Base-by-base conservation (phyloP, 2,113 vertebrate species). In the Pyxicephalus adspersus region DNA sequence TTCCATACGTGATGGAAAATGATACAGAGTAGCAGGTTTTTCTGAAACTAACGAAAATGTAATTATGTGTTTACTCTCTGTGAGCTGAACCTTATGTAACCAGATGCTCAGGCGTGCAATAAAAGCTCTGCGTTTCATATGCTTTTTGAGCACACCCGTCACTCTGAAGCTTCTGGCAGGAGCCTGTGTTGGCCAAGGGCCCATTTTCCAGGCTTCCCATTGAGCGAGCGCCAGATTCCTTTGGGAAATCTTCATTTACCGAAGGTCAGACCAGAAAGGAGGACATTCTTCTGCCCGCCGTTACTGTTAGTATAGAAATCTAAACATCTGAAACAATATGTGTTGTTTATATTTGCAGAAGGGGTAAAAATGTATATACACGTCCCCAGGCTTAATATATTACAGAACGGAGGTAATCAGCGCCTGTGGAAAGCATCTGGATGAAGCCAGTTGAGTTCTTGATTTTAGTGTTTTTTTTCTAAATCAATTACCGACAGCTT, bases 181-280 rank as follows among this genome's bases (percentile, higher is more conserved):
- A 86, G 86, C 58, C 86, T 74, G 70, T n/a, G 50, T 74, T 90
- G 89, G 89, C 86, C 64, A 67, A 71, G 81, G 83, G 85, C 86
- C 88, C 67, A 77, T 85, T 92, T 92, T 93, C 84, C 85, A 86
- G 72, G 89, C 78, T 87, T 89, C 84, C 28, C 89, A 77, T 75
- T 87, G 76, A 87, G 83, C 85, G 28, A 55, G 76, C 77, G 84
- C 86, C 85, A 87, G 76, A 86, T 89, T 90, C 84, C 84, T 86
- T 88, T 87, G 85, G 85, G 85, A 91, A 90, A 90, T 88, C 79
- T 86, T 88, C 83, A 84, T 91, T 88, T 91, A 58, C 85, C 83
- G 85, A 90, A 89, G 85, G 83, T 90, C 87, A 83, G 34, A 87
- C 86, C 26, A 87, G 87, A 89, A 85, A 83, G 72, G 81, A 85